These are phyloP conservation scores for Himantopus leucocephalus DNA, from an alignment of 2,113 vertebrate species.

Conservation along the genomic window DNA sequence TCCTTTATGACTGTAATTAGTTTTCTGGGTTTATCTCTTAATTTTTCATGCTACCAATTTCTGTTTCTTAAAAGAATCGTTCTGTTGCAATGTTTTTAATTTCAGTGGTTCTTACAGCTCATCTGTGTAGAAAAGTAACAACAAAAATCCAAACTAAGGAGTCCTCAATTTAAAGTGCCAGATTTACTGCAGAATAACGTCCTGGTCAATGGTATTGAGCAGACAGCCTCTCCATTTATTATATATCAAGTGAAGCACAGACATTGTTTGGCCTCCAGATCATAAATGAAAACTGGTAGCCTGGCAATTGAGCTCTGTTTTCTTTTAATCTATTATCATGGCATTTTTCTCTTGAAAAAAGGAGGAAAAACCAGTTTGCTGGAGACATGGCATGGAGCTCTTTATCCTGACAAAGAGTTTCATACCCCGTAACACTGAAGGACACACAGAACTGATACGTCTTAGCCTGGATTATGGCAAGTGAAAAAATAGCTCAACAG, in stretches of 20 bases:
- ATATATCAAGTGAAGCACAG: background rate
- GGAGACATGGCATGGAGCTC: background rate
- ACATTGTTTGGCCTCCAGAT: background rate
- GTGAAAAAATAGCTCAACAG: background rate
- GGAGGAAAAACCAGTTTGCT: background rate
- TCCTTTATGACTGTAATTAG: background rate
- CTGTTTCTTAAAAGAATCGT: slow-evolving; percentile 1
- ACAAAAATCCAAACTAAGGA: background rate
- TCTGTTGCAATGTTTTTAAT: background rate
- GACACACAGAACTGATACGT: background rate
- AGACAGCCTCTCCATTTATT: background rate
- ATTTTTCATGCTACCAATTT: slow-evolving; percentile 10
- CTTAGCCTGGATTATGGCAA: background rate
- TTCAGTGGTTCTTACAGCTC: background rate
- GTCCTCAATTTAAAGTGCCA: background rate
- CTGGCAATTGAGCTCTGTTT: background rate
- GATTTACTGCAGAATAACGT: background rate
- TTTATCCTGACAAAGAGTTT: background rate
- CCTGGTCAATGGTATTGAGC: background rate
- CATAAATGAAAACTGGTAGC: background rate
- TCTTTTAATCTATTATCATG: background rate
- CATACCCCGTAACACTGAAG: background rate
- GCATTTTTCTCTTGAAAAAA: background rate
- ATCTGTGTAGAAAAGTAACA: background rate
- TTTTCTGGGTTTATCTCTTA: slow-evolving; percentile 1